phyloP scores from a whole-genome alignment of 2,113 vertebrate genomes.

The Epinephelus cyanopodus region DNA sequence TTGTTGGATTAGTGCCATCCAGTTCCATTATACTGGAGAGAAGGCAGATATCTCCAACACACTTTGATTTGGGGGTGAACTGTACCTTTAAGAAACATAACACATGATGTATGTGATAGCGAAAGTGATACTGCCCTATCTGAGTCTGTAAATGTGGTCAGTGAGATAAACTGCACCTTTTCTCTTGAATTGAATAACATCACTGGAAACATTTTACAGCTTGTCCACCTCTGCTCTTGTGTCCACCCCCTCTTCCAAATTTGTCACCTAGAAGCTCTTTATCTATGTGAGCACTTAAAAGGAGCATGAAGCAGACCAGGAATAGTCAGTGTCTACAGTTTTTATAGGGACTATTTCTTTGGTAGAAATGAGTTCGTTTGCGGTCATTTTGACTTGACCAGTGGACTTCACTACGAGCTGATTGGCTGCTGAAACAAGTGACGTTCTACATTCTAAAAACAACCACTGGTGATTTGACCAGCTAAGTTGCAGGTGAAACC shows the following conservation, averaged over 20 bases:
- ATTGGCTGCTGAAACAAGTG: no score
- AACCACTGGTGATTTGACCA: no score
- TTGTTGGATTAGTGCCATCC: no score
- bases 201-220: background rate
- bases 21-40: no score
- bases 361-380: no score
- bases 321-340: background rate
- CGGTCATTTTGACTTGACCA: no score
- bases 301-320: background rate
- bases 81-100: background rate
- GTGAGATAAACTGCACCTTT: background rate
- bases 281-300: conserved; percentile 6
- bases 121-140: background rate
- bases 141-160: background rate
- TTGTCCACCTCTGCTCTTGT: background rate
- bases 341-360: background rate
- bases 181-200: conserved; percentile 5
- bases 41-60: no score
- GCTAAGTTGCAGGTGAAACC: no score
- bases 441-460: no score
- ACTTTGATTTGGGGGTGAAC: no score
- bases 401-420: no score
- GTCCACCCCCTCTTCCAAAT: background rate
- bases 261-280: conserved; percentile 14
- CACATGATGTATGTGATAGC: background rate